A percentile compares a stretch with the other conserved stretches of the same genome.
Evolutionary conservation across 1,140 invertebrate species (phyloP).

Genomic region (Chironomus tepperi): DNA sequence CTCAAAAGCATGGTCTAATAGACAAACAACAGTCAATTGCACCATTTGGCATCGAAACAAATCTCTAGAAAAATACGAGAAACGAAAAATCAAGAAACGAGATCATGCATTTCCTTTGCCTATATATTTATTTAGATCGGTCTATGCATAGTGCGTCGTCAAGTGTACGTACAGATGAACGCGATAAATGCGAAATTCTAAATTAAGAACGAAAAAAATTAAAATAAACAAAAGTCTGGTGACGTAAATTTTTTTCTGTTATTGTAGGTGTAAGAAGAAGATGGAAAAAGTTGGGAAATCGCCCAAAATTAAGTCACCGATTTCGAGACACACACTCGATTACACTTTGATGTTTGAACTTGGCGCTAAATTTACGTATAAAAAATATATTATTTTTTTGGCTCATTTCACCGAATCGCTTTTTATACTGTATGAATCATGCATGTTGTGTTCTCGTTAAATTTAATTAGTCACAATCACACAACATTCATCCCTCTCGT

Average conservation of each 20-base stretch:
- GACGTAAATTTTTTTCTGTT: background rate
- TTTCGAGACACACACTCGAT: background rate
- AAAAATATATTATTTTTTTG: background rate
- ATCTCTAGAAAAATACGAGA: no score
- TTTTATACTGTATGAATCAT: background rate
- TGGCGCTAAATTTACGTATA: constrained; percentile 19
- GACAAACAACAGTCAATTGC: no score
- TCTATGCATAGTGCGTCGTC: no score
- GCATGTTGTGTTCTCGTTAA: constrained; percentile 10
- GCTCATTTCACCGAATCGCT: background rate
- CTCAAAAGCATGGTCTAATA: no score
- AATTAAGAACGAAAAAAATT: background rate
- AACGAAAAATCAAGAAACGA: no score
- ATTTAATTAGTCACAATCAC: constrained; percentile 23
- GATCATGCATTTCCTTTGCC: no score
- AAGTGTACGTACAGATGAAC: background rate
- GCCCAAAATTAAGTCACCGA: background rate
- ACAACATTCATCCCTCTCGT: background rate
- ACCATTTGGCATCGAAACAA: no score
- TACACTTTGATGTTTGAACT: constrained; percentile 18
- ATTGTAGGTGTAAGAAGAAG: no score
- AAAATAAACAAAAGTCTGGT: constrained; percentile 13
- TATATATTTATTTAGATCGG: no score
- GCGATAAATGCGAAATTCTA: background rate
- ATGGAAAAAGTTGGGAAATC: background rate